A percentile compares a stretch with the other conserved stretches of the same genome.
Conservation (phyloP, 2,888 invertebrate species). For the Cheilosia scutellata region DNA sequence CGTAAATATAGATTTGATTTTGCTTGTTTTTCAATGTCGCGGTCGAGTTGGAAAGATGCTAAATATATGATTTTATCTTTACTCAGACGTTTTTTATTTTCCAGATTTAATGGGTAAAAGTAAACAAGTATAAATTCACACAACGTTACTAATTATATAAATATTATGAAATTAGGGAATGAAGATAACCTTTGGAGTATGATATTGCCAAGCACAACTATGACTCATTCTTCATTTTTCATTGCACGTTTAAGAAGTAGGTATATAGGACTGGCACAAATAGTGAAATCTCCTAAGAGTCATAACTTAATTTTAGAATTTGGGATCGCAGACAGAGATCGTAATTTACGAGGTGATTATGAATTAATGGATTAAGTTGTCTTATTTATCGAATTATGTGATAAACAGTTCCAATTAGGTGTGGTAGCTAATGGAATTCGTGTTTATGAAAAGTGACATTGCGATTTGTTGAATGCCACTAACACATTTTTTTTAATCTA, state of each 20-base stretch:
- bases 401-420: neutral
- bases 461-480: neutral
- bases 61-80: neutral
- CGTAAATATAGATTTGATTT: neutral
- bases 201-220: too few species aligned
- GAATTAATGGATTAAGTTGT: conserved; percentile 30
- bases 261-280: neutral
- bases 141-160: too few species aligned
- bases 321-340: neutral
- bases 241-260: conserved; percentile 4
- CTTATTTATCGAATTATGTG: neutral
- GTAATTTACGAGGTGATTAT: neutral
- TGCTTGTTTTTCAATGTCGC: neutral
- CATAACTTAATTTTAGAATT: neutral
- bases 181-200: too few species aligned
- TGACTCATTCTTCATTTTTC: conserved; percentile 7
- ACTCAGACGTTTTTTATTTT: too few species aligned
- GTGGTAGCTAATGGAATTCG: neutral
- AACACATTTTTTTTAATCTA: neutral
- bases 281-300: neutral
- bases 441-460: neutral
- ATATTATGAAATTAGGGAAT: too few species aligned
- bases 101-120: too few species aligned
- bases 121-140: too few species aligned
- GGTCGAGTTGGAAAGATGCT: conserved; percentile 1